Base-by-base conservation (phyloP, 1,140 invertebrate genomes). In the Sesamia nonagrioides region DNA sequence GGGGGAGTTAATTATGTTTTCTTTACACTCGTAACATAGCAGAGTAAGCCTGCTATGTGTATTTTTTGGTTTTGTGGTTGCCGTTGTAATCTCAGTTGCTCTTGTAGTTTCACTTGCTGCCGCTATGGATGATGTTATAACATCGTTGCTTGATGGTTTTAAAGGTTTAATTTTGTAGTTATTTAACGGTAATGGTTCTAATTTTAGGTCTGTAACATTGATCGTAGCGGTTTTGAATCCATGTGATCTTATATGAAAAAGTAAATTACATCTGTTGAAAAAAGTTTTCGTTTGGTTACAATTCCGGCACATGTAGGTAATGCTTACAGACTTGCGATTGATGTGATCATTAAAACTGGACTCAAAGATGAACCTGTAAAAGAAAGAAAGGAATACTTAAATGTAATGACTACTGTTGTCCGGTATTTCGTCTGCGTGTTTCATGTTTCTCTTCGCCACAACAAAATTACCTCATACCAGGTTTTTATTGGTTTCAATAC, bases 161-260 rank as follows among this genome's bases (percentile, higher is more conserved):
- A 45, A 15, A 21, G 63, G 17, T 11, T 75, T 58, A 35, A 60
- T 78, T 18, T 83, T 84, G 61, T 81, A 86, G 74, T 82, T 69
- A 11, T 35, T 68, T 15, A 86, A n/a, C n/a, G 90, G 89, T 7
- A 95, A 74, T 33, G 92, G 91, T 73, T 95, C 90, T 48, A 94
- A 79, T 81, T 88, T 90, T 77, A 95, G 85, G 78, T 95, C 93
- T 37, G 82, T 85, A 2, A 94, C 84, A 83, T 93, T 94, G 33
- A 95, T 92, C 18, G 92, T 94, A n/a, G 89, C 88, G 63, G 91
- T 91, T 84, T 93, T 94, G 75, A 92, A 90, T 18, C 86, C 80
- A 86, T 95, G 95, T 37, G 91, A 94, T 76, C 94, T 85, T 74
- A 95, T 94, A 69, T 95, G 95, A 40, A 79, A 81, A 37, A 95